These are phyloP conservation scores for Aricia artaxerxes DNA, from an alignment of 2,888 invertebrate genomes.

Conservation along the genomic window DNA sequence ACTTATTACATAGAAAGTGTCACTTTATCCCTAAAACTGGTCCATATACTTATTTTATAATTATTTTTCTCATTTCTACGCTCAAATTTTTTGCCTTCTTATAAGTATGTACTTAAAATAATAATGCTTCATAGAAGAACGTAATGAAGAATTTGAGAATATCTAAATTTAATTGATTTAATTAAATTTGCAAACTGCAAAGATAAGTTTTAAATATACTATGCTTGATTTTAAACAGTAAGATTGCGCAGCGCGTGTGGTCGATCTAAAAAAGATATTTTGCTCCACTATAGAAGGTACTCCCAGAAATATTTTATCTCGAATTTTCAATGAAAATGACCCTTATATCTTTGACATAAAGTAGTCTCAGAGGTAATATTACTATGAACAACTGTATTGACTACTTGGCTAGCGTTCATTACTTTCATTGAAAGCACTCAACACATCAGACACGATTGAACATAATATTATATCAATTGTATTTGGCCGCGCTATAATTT, in stretches of 20 bases:
- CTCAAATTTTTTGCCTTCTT: no score
- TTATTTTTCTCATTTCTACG: no score
- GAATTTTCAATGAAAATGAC: not conserved
- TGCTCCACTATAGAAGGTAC: not conserved
- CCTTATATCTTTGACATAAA: not conserved
- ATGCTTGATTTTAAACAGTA: not conserved
- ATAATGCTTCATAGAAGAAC: not conserved
- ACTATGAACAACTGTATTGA: not conserved
- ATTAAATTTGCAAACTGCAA: not conserved
- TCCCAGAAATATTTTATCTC: not conserved
- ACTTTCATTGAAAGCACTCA: slow-evolving; percentile 2
- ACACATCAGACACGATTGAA: not conserved
- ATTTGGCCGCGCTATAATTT: slow-evolving; percentile 4
- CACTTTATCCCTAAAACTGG: not conserved
- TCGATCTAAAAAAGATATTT: not conserved
- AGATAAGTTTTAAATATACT: no score
- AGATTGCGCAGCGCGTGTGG: not conserved
- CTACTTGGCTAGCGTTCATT: not conserved
- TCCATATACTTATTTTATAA: not conserved
- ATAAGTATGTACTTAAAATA: no score
- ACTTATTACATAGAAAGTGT: not conserved
- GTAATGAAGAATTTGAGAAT: not conserved
- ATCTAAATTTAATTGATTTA: not conserved
- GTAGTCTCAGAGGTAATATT: not conserved
- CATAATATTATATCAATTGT: slow-evolving; percentile 1